These are phyloP conservation scores for Patella ulyssiponensis DNA, from an alignment of 2,888 invertebrate genomes.

Conservation along the genomic window DNA sequence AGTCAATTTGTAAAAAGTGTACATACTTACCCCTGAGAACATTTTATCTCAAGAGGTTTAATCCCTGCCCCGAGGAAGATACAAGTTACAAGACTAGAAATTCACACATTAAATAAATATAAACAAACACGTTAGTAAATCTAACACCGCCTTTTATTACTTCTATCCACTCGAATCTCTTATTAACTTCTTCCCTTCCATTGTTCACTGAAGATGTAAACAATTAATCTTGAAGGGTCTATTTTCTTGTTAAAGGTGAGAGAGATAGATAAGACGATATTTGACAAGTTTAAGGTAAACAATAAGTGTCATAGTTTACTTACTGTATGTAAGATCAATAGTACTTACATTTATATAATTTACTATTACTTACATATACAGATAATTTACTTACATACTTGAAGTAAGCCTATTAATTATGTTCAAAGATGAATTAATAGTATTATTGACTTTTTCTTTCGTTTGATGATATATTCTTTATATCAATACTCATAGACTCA, in stretches of 20 bases:
- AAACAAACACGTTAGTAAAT: background rate
- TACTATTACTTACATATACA: no score
- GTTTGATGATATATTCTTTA: no score
- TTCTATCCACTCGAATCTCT: background rate
- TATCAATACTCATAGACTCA: no score
- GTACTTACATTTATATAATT: no score
- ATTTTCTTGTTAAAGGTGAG: background rate
- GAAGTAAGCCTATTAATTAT: no score
- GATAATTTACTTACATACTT: no score
- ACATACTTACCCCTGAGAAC: slow-evolving; percentile 5
- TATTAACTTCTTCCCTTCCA: background rate
- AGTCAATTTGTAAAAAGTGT: slow-evolving; percentile 1
- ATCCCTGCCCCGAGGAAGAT: no score
- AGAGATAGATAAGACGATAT: background rate
- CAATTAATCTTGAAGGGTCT: background rate
- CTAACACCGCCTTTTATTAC: background rate
- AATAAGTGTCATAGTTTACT: slow-evolving; percentile 1
- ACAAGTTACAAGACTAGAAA: no score
- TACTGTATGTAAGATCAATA: no score
- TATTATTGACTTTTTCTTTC: no score
- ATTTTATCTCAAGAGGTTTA: background rate
- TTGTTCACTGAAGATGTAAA: background rate
- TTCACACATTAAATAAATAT: slow-evolving; percentile 7
- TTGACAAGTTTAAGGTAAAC: background rate
- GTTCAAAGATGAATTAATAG: no score